phyloP scores from a whole-genome alignment of 2,888 invertebrate species.

The Matsumyia berberina region DNA sequence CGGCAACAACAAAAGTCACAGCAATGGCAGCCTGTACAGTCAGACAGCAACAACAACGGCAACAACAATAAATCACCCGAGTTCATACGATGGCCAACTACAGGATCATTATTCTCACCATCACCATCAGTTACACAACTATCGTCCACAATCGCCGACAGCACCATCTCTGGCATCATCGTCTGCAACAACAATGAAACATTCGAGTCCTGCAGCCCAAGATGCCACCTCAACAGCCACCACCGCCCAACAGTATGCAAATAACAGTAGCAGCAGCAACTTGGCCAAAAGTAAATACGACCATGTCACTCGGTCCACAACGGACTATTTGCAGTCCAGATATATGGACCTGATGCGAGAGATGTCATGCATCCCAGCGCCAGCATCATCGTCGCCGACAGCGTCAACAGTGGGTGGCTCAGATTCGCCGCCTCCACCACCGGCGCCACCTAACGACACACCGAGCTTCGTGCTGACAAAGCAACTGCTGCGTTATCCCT shows the following conservation, averaged over 20 bases:
- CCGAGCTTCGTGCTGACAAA: slow-evolving; percentile 50
- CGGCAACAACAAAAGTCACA: slow-evolving; percentile 73
- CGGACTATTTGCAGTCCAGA: slow-evolving; percentile 79
- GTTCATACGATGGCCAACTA: slow-evolving; percentile 62
- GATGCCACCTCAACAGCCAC: slow-evolving; percentile 61
- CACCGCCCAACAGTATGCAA: slow-evolving; percentile 63
- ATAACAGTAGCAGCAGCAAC: slow-evolving; percentile 63
- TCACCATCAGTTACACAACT: slow-evolving; percentile 72
- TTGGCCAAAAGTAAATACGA: slow-evolving; percentile 78
- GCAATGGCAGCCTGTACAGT: slow-evolving; percentile 67
- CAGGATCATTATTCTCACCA: slow-evolving; percentile 72
- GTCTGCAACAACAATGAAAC: slow-evolving; percentile 60
- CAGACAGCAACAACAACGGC: slow-evolving; percentile 72
- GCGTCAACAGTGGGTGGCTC: slow-evolving; percentile 48
- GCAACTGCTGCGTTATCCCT: slow-evolving; percentile 72
- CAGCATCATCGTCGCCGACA: slow-evolving; percentile 68
- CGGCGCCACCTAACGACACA: slow-evolving; percentile 71
- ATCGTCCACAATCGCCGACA: slow-evolving; percentile 63
- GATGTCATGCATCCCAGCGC: slow-evolving; percentile 73
- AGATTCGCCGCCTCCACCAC: slow-evolving; percentile 73
- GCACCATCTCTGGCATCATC: slow-evolving; percentile 66
- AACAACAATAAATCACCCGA: slow-evolving; percentile 77
- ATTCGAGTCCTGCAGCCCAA: slow-evolving; percentile 43
- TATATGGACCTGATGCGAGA: slow-evolving; percentile 76
- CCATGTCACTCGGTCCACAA: slow-evolving; percentile 76